Conservation (phyloP, 1,140 invertebrate species). For the Berghia stephanieae region DNA sequence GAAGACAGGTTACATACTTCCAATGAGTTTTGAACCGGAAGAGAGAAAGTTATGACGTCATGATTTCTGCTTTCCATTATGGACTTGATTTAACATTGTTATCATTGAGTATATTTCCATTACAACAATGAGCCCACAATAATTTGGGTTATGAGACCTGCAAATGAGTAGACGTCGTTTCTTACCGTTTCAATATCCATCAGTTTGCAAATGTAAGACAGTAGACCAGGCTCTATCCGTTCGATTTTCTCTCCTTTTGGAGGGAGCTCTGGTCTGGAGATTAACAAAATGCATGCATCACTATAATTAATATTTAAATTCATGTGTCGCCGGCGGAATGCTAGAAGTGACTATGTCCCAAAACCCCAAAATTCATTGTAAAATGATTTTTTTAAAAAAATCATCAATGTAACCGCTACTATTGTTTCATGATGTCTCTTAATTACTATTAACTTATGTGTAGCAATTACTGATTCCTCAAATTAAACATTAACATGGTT, state of each 20-base stretch:
- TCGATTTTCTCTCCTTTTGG: conserved; percentile 20
- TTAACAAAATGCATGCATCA: background rate
- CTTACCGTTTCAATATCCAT: conserved; percentile 25
- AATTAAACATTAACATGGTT: no score
- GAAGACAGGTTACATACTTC: no score
- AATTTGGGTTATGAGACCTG: no score
- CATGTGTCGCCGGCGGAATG: background rate
- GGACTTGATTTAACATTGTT: no score
- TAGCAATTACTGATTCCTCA: no score
- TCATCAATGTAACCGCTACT: background rate
- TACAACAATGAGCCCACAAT: no score
- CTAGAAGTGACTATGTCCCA: background rate
- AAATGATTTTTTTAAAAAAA: background rate
- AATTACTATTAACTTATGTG: no score
- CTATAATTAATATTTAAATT: background rate
- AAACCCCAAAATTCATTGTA: background rate
- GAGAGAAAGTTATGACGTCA: no score
- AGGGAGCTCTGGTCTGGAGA: conserved; percentile 22
- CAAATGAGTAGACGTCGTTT: background rate
- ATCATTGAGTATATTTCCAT: no score
- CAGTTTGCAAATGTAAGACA: conserved; percentile 19
- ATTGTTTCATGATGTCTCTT: background rate
- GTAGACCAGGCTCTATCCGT: conserved; percentile 22
- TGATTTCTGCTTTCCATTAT: no score
- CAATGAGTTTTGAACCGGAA: no score